Base-by-base conservation (phyloP, 1,140 invertebrate species). In the Triops cancriformis region DNA sequence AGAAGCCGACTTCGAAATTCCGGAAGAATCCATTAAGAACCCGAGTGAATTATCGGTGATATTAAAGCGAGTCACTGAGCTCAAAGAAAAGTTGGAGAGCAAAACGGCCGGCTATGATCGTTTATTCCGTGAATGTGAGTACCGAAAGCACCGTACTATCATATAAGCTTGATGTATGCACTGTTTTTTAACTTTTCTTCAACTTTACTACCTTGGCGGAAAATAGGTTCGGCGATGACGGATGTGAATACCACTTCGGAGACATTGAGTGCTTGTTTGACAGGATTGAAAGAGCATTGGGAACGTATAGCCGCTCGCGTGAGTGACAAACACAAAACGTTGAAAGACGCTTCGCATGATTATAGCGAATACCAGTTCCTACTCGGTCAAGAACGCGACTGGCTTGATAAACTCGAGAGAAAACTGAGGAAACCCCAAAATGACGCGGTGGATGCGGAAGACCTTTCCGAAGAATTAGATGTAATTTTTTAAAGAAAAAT, bases 401-500 rank as follows among this genome's bases (percentile, higher is more conserved):
- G 93, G 89, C 85, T 96, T 78, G 91, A 94, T 83, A 90, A 91
- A 79, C 85, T 97, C 79, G 91, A 94, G 82, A 91, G 91, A 81
- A 90, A 93, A 82, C 86, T 96, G 76, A 89, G 89, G 80, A 89
- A 89, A 82, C 89, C 90, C 10, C 88, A 89, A 0, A 89, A 90
- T 80, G 87, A 87, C 82, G 91, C 91, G 80, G 92, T 91, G n/a
- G 95, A 96, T 86, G 94, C 94, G n/a, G 95, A 97, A 86, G 95
- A 97, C 85, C 92, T 96, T 79, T 93, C 93, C 37, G 94, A 95
- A 83, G 92, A 95, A 83, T 87, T 96, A 51, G 93, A 95, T 86
- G 94, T 95, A 84, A 89, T 90, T 82, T 28, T 28, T 76, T 18
- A 26, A n/a, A n/a, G n/a, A n/a, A n/a, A n/a, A n/a, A n/a, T n/a